Base-by-base conservation (phyloP, 2,888 invertebrate genomes). In the Tenodera sinensis region DNA sequence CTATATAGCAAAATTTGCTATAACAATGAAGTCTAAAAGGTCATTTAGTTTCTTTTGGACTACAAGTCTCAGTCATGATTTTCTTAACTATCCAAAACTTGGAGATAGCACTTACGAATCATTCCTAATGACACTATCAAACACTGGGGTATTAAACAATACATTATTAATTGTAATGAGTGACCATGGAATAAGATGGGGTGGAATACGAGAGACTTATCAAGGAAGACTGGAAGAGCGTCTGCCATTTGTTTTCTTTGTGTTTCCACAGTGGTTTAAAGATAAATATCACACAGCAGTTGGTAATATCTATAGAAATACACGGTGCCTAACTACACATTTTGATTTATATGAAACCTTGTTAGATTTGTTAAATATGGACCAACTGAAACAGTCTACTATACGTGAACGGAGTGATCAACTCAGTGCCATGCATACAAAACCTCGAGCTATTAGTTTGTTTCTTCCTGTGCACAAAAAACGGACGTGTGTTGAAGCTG, bases 161-260 rank as follows among this genome's bases (percentile, higher is more conserved):
- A 97, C 97, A 0, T 94, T 84, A 91, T 88, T 98, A 88, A 93
- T 97, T 15, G 92, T 95, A 84, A 94, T 98, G 94, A 98, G 98
- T 93, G 98, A 98, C 92, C 98, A 98, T 92, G 98, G 98, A 0
- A 96, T 98, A 90, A 94, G 98, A 90, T 98, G 97, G 96, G 98
- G 98, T 3, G 95, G 94, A 12, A 97, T 98, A 91, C 95, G 98
- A 15, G 94, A 95, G 91, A 98, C 98, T 0, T 97, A 97, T 93
- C 97, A 98, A 93, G 97, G 97, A 2, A 95, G 96, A 92, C 94
- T 98, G 92, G 98, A 99, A 93, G 98, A 98, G 92, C 95, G 98
- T 85, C 94, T 98, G 89, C 98, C 99, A 0, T 96, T 98, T 91
- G 94, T 98, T 71, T 96, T 96, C 91, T 93, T 97, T 1, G 93